Percentiles rank a stretch among this genome's conserved stretches.
Evolutionary conservation across 2,113 vertebrate genomes (phyloP).

Genomic region (Chloropsis hardwickii): DNA sequence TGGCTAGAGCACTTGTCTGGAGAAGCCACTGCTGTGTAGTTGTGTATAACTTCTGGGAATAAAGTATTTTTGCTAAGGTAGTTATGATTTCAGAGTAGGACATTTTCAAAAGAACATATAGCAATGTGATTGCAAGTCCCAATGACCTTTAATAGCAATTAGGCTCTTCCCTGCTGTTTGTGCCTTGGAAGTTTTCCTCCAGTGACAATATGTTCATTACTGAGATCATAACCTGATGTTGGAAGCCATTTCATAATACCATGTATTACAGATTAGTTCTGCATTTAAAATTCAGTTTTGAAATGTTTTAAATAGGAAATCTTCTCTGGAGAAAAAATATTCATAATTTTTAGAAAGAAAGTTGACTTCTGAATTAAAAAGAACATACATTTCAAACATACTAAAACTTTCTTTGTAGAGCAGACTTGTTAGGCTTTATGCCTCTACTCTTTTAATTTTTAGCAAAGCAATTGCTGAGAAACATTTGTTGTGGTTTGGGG

Average conservation of each 20-base stretch:
- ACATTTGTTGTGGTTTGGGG: background rate
- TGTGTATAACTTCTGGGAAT: background rate
- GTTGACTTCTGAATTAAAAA: background rate
- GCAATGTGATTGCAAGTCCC: background rate
- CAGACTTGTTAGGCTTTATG: background rate
- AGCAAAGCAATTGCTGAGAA: background rate
- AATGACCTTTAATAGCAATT: background rate
- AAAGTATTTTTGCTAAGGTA: background rate
- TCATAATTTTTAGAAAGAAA: background rate
- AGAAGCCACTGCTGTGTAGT: background rate
- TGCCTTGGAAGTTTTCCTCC: background rate
- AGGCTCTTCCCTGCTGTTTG: background rate
- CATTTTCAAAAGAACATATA: background rate
- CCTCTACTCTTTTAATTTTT: background rate
- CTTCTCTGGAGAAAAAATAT: background rate
- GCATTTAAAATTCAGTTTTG: background rate
- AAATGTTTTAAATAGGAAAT: background rate
- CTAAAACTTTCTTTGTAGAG: background rate
- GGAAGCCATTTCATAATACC: background rate
- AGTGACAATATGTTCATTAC: rapidly evolving
- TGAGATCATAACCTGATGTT: background rate
- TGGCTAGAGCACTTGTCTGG: background rate
- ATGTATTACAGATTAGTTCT: background rate
- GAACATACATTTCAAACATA: background rate
- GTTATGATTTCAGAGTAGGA: background rate